These are phyloP conservation scores for Helicoverpa armigera DNA, from an alignment of 1,140 invertebrate species.

Conservation along the genomic window DNA sequence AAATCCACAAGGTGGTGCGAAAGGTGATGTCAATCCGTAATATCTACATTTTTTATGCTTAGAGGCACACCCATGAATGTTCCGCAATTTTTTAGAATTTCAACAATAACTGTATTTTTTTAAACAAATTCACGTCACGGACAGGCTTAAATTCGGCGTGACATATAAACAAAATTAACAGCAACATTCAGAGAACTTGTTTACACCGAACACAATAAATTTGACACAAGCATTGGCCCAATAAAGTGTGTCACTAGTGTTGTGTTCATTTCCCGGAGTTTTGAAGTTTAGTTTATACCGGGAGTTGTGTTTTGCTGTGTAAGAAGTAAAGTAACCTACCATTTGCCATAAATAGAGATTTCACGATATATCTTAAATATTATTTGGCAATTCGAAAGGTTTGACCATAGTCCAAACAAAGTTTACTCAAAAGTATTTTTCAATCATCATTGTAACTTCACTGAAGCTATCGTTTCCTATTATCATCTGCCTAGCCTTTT, in stretches of 20 bases:
- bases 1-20: too few relatives aligned
- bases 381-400: too few relatives aligned
- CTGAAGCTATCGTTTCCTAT: too few relatives aligned
- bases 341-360: too few relatives aligned
- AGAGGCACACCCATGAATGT: too few relatives aligned
- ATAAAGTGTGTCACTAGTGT: slow-evolving; percentile 42
- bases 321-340: background rate
- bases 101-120: background rate
- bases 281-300: slow-evolving; percentile 6
- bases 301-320: background rate
- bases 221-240: slow-evolving; percentile 41
- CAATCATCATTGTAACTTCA: too few relatives aligned
- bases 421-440: too few relatives aligned
- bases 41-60: too few relatives aligned
- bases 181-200: slow-evolving; percentile 38
- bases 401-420: too few relatives aligned
- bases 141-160: slow-evolving; percentile 1
- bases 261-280: slow-evolving; percentile 33
- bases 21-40: too few relatives aligned
- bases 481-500: background rate
- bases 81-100: too few relatives aligned
- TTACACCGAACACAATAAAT: slow-evolving; percentile 44
- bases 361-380: too few relatives aligned
- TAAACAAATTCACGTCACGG: background rate
- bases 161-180: slow-evolving; percentile 46